Base-by-base conservation (phyloP, 1,140 invertebrate species). In the Aphis gossypii region DNA sequence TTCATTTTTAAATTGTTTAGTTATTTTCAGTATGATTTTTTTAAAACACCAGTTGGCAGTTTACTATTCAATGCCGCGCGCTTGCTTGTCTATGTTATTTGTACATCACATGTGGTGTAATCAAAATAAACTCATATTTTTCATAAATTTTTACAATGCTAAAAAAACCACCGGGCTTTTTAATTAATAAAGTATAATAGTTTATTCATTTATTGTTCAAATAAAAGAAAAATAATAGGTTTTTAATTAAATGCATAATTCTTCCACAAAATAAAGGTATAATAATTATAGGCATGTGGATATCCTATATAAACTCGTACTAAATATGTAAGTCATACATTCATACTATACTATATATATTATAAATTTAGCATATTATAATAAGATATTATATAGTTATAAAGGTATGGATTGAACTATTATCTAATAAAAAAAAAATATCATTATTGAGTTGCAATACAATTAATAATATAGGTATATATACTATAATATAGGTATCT, bases 71-170 rank as follows among this genome's bases (percentile, higher is more conserved):
- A 68, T 44, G 25, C 56, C 54, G 38, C 38, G 56, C 54, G 38
- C 38, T 5, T n/a, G 56, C 25, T 25, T 44, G 89, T 90, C 89
- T 68, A 6, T 11, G 11, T 90, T 90, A 90, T 90, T 90, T 90
- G 86, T 51, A 88, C 30, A 56, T 89, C 51, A 38, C 89, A 90
- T 90, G 38, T 90, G 89, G 89, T 23, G 89, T 68, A 44, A 90
- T 90, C 89, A 90, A 90, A 90, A 90, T 90, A 90, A 90, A n/a
- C 89, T 56, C 54, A 90, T 90, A 68, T 44, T 44, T 90, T 68
- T 90, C 56, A 44, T 68, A 23, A 60, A 48, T n/a, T 68, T 68
- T 44, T 68, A 90, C 56, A 30, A 68, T 68, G 54, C 54, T 68
- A 60, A 68, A 90, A 90, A 44, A 60, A 56, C 86, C 18, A 21